Base-by-base conservation (phyloP, 92 coral and sea anemone genomes). In the Actinernus sp. region DNA sequence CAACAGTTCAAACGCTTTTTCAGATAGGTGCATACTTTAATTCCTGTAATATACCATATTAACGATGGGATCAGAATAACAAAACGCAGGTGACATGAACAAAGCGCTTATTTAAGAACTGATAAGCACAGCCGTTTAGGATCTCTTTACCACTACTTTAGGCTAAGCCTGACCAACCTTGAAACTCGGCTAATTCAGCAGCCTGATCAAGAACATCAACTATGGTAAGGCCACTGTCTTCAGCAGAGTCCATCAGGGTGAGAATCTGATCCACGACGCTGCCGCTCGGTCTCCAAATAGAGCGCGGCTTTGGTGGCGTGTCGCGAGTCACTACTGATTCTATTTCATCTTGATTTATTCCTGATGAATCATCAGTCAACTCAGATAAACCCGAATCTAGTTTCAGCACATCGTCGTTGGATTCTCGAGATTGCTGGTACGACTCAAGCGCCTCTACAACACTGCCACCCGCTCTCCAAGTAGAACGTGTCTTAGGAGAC, bases 211-310 rank as follows among this genome's bases (percentile, higher is more conserved):
- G 86, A 32, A 83, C 86, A 55, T 90, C 96, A 31, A 86, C 72
- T 34, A 86, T 54, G 11, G 92, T 63, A 31, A 85, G 32, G n/a
- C 96, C 96, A 40, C 67, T 74, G 19, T 90, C 92, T 56, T 86
- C 96, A 48, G 78, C 92, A 11, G 84, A 64, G 33, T 90, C 96
- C 73, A 90, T 77, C 10, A 90, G 78, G 71, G 61, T 85, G 9
- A 86, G 73, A 37, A 90, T 85, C 63, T 90, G 61, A 61, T 87
- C 92, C 25, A 89, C 55, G 19, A 89, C 92, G 26, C 74, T 89
- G 1, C 85, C 96, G 40, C 92, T 90, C 3, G 96, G 82, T 53
- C 96, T 83, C 96, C 96, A 90, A 12, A 81, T 79, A 20, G 91
- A 76, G 1, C 92, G 96, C 17, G 46, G 63, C 4, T 82, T 78